Base-by-base conservation (phyloP, 2,797 vertebrate species). In the Nothura maculosa region DNA sequence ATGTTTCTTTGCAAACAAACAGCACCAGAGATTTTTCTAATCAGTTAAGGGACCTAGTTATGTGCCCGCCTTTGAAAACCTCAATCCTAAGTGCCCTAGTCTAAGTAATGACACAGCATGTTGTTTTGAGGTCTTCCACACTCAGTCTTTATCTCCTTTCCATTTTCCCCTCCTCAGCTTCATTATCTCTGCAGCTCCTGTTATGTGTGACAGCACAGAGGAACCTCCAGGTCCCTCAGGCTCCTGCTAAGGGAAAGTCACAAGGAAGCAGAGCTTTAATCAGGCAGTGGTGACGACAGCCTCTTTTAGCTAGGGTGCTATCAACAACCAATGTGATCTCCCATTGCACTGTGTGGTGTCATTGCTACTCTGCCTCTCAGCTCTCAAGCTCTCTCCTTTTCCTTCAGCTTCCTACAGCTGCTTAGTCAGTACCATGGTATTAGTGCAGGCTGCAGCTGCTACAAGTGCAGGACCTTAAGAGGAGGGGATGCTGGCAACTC, bases 131-230 rank as follows among this genome's bases (percentile, higher is more conserved):
- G n/a, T 8, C 10, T 57, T 57, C 20, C 66, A 32, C 6, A 47
- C 11, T 2, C 36, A 72, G 5, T 67, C 40, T 75, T 1, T 72
- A 38, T 52, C 7, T 45, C 42, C 11, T 47, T 60, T 87, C 12
- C 45, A 55, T 80, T 72, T 15, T 34, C 18, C 2, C 36, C 74
- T 18, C 38, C 32, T 6, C 7, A 55, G 5, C 2, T 81, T 75
- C 18, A 55, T 6, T 2, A 19, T 57, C 3, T 69, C 50, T 76
- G 73, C 36, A 75, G 4, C 7, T 85, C 36, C 45, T 16, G 43
- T 3, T 54, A 4, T 48, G 25, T 9, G 5, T 43, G 42, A 16
- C 42, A 18, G 72, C 1, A 0, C 28, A 79, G 3, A 3, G 16
- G 73, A 6, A 47, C 24, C 11, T 91, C 10, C 54, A 27, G 16